Conservation (phyloP, 2,797 vertebrate genomes). For the Spatula versicolor region DNA sequence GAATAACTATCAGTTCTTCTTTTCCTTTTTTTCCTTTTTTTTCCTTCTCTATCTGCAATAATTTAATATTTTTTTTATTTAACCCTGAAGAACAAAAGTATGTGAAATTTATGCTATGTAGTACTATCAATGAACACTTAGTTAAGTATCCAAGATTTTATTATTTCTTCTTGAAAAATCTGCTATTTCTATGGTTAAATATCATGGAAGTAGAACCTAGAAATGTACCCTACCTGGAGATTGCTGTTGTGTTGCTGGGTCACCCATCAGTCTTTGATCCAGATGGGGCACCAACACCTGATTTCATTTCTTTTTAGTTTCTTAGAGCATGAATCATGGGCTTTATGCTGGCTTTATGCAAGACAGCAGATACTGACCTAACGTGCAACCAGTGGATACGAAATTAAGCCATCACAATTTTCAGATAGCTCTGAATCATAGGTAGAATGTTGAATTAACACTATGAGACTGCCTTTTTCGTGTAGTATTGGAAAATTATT, state of each 20-base stretch:
- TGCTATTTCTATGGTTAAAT: neutral
- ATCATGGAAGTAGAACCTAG: neutral
- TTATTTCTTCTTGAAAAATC: neutral
- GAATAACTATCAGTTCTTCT: neutral
- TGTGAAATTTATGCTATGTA: neutral
- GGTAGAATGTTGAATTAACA: neutral
- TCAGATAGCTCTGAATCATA: neutral
- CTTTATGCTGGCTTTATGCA: neutral
- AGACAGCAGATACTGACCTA: neutral
- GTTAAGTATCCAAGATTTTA: neutral
- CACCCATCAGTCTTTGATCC: neutral
- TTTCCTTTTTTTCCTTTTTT: fast-evolving
- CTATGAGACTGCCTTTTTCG: neutral
- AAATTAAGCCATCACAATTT: neutral
- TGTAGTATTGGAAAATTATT: neutral
- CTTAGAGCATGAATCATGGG: neutral
- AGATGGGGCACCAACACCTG: neutral
- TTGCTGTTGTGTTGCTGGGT: neutral
- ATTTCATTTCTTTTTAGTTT: neutral
- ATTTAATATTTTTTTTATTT: neutral
- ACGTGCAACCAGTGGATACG: neutral
- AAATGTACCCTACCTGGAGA: neutral
- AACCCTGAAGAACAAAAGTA: neutral
- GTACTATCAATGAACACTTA: neutral
- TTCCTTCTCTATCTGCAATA: neutral